phyloP scores from a whole-genome alignment of 2,888 invertebrate genomes.

The Ormyrus thymus region DNA sequence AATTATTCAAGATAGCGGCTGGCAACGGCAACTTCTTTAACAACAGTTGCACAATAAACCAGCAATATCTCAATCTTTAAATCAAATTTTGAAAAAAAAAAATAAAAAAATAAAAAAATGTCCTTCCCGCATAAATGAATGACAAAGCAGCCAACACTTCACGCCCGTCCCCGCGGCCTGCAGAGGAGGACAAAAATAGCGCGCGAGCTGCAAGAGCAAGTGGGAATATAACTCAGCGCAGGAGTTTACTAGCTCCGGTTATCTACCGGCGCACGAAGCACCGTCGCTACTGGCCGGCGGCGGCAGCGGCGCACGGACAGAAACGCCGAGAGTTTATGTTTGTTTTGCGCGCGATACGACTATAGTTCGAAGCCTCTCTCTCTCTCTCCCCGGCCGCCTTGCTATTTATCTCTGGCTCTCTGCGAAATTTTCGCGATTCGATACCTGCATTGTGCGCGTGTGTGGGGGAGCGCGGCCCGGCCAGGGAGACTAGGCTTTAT shows the following conservation, averaged over 20 bases:
- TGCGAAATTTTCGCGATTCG: slow-evolving; percentile 45
- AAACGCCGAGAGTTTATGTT: slow-evolving; percentile 63
- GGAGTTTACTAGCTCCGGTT: slow-evolving; percentile 61
- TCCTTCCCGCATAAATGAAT: too few species aligned
- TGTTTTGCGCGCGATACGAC: slow-evolving; percentile 66
- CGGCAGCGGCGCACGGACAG: neutral
- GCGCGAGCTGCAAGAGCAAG: slow-evolving; percentile 1
- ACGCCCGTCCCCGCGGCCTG: too few species aligned
- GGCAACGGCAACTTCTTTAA: neutral
- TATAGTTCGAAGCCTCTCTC: slow-evolving; percentile 55
- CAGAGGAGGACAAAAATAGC: neutral
- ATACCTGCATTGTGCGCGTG: slow-evolving; percentile 4
- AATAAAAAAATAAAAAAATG: too few species aligned
- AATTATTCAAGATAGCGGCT: too few species aligned
- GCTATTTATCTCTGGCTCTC: slow-evolving; percentile 54
- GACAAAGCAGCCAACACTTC: too few species aligned
- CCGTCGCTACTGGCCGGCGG: neutral
- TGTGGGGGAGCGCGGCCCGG: neutral
- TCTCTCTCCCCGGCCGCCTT: slow-evolving; percentile 45
- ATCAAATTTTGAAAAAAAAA: too few species aligned
- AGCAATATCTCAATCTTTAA: neutral
- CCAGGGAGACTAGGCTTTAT: slow-evolving; percentile 26
- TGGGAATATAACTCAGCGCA: slow-evolving; percentile 51
- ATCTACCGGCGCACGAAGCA: slow-evolving; percentile 58
- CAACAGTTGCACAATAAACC: neutral